Base-by-base conservation (phyloP, 37 sponge, comb jelly and placozoan species). In the Chondrosia reniformis region DNA sequence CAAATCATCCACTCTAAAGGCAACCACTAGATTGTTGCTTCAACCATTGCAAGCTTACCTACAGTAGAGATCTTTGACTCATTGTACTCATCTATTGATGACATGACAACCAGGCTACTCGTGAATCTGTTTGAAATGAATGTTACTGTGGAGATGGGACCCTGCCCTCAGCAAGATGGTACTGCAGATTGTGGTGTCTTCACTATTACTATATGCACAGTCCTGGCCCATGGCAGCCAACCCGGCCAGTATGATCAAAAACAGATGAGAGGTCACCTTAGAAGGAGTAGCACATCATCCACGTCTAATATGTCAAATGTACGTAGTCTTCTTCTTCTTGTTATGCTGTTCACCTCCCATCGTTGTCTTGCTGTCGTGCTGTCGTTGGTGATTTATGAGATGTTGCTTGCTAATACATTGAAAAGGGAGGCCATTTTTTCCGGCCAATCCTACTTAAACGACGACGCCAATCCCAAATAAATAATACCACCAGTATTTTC, bases 211-310 rank as follows among this genome's bases (percentile, higher is more conserved):
- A 56, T 28, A 56, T 56, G 58, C 58, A 56, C 58, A 56, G 58
- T 28, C 58, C 58, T 56, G 58, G 58, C 58, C 58, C 58, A 56
- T 56, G 58, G 58, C 58, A 56, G 58, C 58, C 58, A 56, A 56
- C 58, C 58, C 4, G 58, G 58, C 58, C 7, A 6, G 3, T 56
- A 8, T 56, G 58, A 56, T 56, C 58, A 56, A 56, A 56, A 56
- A 28, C 58, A 56, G 7, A 56, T 56, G 58, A 56, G 58, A 56
- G 58, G 3, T 6, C 58, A 56, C 58, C 9, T 56, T n/a, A n/a
- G n/a, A n/a, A n/a, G n/a, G n/a, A n/a, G n/a, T n/a, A n/a, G n/a
- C n/a, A n/a, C n/a, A n/a, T n/a, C n/a, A n/a, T n/a, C n/a, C n/a
- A n/a, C n/a, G n/a, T n/a, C n/a, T n/a, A n/a, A n/a, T n/a, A n/a